Conservation (phyloP, 1,140 invertebrate genomes). For the Cydia strobilella region DNA sequence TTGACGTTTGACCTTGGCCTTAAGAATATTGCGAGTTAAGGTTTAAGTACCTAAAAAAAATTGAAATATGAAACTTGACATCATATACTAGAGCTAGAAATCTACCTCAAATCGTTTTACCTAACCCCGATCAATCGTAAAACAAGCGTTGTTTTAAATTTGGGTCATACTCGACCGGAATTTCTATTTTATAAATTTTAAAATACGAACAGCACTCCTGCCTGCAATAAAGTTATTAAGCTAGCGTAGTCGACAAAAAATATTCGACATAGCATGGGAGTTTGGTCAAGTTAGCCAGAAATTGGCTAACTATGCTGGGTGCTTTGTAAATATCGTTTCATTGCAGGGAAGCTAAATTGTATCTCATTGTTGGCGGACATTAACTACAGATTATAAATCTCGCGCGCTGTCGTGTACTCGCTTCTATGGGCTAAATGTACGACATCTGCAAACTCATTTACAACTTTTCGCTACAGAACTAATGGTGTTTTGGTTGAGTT, state of each 20-base stretch:
- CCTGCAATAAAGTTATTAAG: constrained; percentile 66
- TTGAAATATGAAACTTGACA: background rate
- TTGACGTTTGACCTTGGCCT: background rate
- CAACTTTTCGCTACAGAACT: constrained; percentile 40
- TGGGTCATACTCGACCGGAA: constrained; percentile 31
- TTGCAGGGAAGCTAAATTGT: constrained; percentile 60
- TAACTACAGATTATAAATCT: constrained; percentile 67
- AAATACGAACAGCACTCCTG: constrained; percentile 52
- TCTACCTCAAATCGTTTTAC: background rate
- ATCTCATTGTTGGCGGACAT: constrained; percentile 61
- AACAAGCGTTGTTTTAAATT: constrained; percentile 24
- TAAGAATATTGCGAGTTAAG: background rate
- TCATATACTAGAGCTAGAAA: background rate
- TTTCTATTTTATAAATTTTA: constrained; percentile 53
- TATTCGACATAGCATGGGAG: constrained; percentile 50
- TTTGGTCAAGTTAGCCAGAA: constrained; percentile 57
- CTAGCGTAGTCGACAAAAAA: constrained; percentile 47
- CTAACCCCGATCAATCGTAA: background rate
- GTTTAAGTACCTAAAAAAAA: background rate
- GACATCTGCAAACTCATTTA: constrained; percentile 45
- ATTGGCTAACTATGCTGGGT: constrained; percentile 54
- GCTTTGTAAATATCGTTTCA: constrained; percentile 54
- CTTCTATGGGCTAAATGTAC: constrained; percentile 36
- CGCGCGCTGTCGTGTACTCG: constrained; percentile 43
- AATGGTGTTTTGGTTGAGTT: constrained; percentile 33